Evolutionary conservation across 2,797 vertebrate genomes (phyloP), one percentile per base, ranked within the genome.

Genomic region (Podarcis siculus): DNA sequence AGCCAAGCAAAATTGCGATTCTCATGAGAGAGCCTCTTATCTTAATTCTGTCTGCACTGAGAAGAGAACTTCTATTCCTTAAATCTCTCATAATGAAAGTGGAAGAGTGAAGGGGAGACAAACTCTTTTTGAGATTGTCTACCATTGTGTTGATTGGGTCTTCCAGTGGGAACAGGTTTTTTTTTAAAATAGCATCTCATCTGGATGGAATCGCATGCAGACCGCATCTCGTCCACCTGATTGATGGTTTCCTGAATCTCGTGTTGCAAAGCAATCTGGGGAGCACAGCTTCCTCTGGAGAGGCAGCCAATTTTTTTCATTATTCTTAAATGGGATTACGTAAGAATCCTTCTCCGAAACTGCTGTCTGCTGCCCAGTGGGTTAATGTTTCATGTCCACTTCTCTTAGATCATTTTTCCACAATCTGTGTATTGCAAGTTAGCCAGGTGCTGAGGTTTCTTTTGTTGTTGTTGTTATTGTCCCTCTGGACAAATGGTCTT

Each of bases 181-280:
- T 91, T 87, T 90, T 91, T 89, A 15, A 55, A 15, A 92, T 87
- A 81, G 6, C 37, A 89, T 88, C 91, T 95, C 94, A 91, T 94
- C 90, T 96, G 95, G 94, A 92, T 87, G 91, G 93, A 96, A 96
- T 90, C 89, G 95, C 86, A 37, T 30, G 7, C 55, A 83, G 83
- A 1, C 1, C 73, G 89, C 64, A 42, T 90, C 86, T 94, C 89
- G 91, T 71, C 45, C 23, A 94, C 93, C 95, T 96, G 96, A 97
- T 95, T 91, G 95, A 96, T 96, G 93, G 93, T 96, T 97, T 97
- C 96, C 96, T 96, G 96, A 89, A 82, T 80, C 66, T 92, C 93
- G 78, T 85, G 72, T 89, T 95, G 93, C 89, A 92, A 91, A 91
- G 83, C 96, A 64, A 88, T 88, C 95, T 97, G 96, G 93, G 84